A percentile compares a stretch with the other conserved stretches of the same genome.
Conservation (phyloP, 2,797 vertebrate genomes). For the Erethizon dorsatum region DNA sequence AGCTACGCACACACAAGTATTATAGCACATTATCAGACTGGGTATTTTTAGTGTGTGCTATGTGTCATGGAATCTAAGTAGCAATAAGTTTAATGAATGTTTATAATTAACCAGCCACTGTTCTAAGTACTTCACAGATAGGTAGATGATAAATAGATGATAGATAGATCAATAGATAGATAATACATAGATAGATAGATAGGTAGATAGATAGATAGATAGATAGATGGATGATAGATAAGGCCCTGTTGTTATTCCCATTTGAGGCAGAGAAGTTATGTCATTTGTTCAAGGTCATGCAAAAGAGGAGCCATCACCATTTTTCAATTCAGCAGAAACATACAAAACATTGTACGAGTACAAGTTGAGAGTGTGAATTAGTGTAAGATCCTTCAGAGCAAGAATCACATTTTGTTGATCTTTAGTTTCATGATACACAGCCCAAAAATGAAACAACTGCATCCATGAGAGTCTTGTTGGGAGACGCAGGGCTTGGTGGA, state of each 20-base stretch:
- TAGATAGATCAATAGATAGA: too few species aligned
- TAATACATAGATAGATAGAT: background rate
- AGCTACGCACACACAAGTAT: background rate
- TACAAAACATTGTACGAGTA: background rate
- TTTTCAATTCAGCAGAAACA: background rate
- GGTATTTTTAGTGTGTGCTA: background rate
- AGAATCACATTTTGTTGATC: background rate
- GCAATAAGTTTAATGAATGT: background rate
- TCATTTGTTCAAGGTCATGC: background rate
- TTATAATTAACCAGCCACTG: background rate
- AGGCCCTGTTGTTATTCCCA: background rate
- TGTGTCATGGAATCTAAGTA: background rate
- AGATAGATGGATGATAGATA: background rate
- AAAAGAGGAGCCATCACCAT: background rate
- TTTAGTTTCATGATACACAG: slow-evolving; percentile 10
- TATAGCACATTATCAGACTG: background rate
- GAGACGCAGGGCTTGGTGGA: background rate
- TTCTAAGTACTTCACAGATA: background rate
- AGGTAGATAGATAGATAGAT: background rate
- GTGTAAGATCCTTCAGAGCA: background rate
- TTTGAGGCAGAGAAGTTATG: background rate
- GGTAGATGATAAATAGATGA: background rate
- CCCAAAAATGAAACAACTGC: background rate
- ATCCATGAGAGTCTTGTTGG: background rate
- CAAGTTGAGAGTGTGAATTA: background rate